Evolutionary conservation across 2,888 invertebrate species (phyloP).

Genomic region (Malacosoma neustria): DNA sequence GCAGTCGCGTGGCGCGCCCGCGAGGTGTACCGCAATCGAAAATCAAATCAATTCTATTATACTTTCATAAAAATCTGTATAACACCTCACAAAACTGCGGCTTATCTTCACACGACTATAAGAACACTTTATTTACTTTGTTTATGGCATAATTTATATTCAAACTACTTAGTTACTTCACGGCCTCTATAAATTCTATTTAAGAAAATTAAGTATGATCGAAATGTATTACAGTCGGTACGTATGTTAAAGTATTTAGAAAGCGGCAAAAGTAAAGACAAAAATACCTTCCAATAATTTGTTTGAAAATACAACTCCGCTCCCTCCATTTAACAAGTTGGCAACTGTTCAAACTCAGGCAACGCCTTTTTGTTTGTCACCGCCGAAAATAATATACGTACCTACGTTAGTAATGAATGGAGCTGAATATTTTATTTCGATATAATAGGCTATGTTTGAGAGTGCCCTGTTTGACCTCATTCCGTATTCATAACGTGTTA

Average conservation of each 20-base stretch:
- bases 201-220: slow-evolving; percentile 10
- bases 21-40: slow-evolving; percentile 51
- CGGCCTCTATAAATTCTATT: slow-evolving; percentile 5
- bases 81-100: slow-evolving; percentile 17
- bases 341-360: slow-evolving; percentile 66
- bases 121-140: slow-evolving; percentile 10
- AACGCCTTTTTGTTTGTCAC: slow-evolving; percentile 59
- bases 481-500: slow-evolving; percentile 65
- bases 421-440: slow-evolving; percentile 69
- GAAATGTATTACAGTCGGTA: slow-evolving; percentile 1
- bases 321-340: slow-evolving; percentile 33
- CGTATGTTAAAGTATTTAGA: slow-evolving; percentile 10
- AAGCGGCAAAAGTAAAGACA: slow-evolving; percentile 25
- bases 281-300: slow-evolving; percentile 34
- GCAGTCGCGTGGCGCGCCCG: slow-evolving; percentile 54
- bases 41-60: slow-evolving; percentile 67
- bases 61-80: slow-evolving; percentile 33
- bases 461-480: slow-evolving; percentile 71
- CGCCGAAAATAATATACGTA: slow-evolving; percentile 40
- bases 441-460: slow-evolving; percentile 59
- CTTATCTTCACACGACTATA: slow-evolving; percentile 27
- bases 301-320: slow-evolving; percentile 32
- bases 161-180: slow-evolving; percentile 3
- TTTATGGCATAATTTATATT: slow-evolving; percentile 6
- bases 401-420: slow-evolving; percentile 58